Evolutionary conservation across 2,113 vertebrate genomes (phyloP).

Genomic region (Irena cyanogastra): DNA sequence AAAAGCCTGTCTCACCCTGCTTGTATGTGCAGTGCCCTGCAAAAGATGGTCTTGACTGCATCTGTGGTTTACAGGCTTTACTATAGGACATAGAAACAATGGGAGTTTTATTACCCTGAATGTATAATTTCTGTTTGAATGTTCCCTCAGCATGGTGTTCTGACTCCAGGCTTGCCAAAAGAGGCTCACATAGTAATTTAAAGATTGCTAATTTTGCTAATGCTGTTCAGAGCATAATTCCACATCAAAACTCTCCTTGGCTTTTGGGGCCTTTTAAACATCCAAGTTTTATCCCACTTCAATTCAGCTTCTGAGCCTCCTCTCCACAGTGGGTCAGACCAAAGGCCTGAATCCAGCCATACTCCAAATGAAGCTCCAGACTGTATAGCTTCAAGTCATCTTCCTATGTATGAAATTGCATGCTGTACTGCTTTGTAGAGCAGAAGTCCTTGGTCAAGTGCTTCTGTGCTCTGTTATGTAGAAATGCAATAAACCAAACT

Average conservation of each 20-base stretch:
- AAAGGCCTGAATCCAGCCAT: not conserved
- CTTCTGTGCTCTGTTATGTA: not conserved
- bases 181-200: constrained; percentile 2
- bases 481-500: not conserved
- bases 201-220: constrained; percentile 33
- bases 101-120: constrained; percentile 1
- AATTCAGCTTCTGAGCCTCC: constrained; percentile 4
- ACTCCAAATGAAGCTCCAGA: not conserved
- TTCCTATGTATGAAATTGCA: not conserved
- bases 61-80: constrained; percentile 16
- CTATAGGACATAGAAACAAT: constrained; percentile 30
- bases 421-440: not conserved
- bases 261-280: not conserved
- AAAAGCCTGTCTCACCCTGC: not conserved
- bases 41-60: constrained; percentile 17
- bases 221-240: constrained; percentile 25
- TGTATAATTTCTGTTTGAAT: constrained; percentile 36
- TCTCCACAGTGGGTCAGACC: constrained; percentile 1
- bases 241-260: constrained; percentile 23
- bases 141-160: constrained; percentile 27
- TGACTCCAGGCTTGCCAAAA: not conserved
- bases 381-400: constrained; percentile 35
- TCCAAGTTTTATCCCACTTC: constrained; percentile 7
- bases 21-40: not conserved
- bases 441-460: not conserved